Evolutionary conservation across 1,140 invertebrate species (phyloP), one percentile per base, ranked within the genome.

Genomic region (Conus betulinus): DNA sequence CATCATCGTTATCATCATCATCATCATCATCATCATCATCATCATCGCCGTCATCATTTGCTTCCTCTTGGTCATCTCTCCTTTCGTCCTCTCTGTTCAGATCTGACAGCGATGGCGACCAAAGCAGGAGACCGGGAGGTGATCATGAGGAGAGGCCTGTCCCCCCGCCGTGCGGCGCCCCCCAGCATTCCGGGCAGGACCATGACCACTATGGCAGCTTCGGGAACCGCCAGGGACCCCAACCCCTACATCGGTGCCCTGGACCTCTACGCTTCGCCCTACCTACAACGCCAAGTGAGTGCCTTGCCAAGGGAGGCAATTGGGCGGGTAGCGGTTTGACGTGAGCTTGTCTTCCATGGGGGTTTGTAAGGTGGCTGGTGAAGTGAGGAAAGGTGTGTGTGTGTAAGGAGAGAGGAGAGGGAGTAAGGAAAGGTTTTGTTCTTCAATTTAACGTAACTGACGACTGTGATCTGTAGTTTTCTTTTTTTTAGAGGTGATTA

Each of bases 201-300:
- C n/a, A 6, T 87, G 52, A 78, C 71, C 74, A 76, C 17, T 78
- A 74, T 27, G 82, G 82, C n/a, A 84, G 82, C 55, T 84, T 84
- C 82, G 25, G 74, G 3, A 87, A 87, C 85, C 67, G 85, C 17
- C 53, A 74, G n/a, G n/a, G 25, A 76, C 8, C 63, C 39, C 63
- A 87, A 78, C 71, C 71, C 74, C n/a, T 57, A 78, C 71, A 76
- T 78, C 52, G 85, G 85, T 3, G 71, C 20, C n/a, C 85, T 87
- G 17, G 85, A 87, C 52, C 85, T 87, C 51, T 53, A 87, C 74
- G 85, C 85, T 17, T 87, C 85, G 5, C 85, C 85, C 25, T 87
- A n/a, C n/a, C n/a, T n/a, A 87, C 74, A 87, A 87, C 17, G 85
- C 85, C 25, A 87, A 87, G 85, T 87, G 74, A 23, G 85, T 20